Percentiles rank a stretch among this genome's conserved stretches.
Evolutionary conservation across 1,140 invertebrate species (phyloP).

Genomic region (Polypedilum vanderplanki): DNA sequence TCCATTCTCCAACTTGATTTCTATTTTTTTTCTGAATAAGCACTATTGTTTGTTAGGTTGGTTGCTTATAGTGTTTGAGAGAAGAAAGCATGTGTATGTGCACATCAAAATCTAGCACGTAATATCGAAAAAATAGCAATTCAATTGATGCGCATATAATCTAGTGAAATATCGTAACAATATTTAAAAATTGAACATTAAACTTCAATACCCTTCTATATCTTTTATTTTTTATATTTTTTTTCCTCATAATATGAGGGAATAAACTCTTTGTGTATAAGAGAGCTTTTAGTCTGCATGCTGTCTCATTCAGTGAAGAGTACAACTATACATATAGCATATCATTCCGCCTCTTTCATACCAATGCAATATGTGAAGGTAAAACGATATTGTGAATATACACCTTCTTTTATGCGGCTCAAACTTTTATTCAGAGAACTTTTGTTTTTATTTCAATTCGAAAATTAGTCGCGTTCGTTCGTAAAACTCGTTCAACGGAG

Average conservation of each 20-base stretch:
- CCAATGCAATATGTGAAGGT: neutral
- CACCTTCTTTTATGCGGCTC: neutral
- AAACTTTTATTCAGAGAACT: conserved; percentile 15
- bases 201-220: too few species aligned
- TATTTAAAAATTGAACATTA: neutral
- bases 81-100: too few species aligned
- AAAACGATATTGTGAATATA: conserved; percentile 1
- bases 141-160: neutral
- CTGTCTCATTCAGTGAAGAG: neutral
- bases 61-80: neutral
- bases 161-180: neutral
- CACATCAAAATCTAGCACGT: too few species aligned
- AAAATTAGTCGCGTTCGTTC: conserved; percentile 21
- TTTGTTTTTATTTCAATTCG: conserved; percentile 21
- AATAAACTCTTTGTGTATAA: too few species aligned
- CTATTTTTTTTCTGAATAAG: neutral
- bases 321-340: neutral
- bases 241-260: too few species aligned
- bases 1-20: neutral
- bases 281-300: too few species aligned
- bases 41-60: neutral
- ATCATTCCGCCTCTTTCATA: neutral
- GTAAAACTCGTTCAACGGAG: conserved; percentile 3
- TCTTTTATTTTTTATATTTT: too few species aligned
- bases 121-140: neutral